Evolutionary conservation across 2,797 vertebrate species (phyloP).

Genomic region (Coendou prehensilis): DNA sequence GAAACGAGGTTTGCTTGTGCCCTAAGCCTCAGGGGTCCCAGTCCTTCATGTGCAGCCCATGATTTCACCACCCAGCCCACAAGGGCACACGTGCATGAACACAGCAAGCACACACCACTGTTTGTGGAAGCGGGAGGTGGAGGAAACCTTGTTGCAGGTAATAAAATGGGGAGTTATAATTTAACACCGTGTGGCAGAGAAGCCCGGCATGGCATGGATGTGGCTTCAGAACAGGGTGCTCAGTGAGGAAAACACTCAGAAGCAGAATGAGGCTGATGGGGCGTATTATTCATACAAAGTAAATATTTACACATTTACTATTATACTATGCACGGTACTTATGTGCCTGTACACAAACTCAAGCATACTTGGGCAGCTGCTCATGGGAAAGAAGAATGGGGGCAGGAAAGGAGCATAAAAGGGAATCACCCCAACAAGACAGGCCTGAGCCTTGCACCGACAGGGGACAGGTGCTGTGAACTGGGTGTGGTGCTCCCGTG

Average conservation of each 20-base stretch:
- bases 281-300: not conserved
- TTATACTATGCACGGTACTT: not conserved
- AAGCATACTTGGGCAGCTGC: not conserved
- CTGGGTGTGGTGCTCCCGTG: fast-evolving
- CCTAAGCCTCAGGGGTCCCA: not conserved
- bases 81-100: not conserved
- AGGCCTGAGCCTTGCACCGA: not conserved
- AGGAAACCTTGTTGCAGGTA: not conserved
- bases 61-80: not conserved
- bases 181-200: not conserved
- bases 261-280: not conserved
- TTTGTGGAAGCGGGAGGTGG: not conserved
- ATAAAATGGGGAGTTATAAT: not conserved
- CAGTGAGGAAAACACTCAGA: not conserved
- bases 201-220: fast-evolving
- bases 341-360: not conserved
- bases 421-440: not conserved
- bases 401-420: not conserved
- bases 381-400: not conserved
- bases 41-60: not conserved
- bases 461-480: not conserved
- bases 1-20: not conserved
- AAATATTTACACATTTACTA: not conserved
- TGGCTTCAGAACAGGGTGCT: not conserved
- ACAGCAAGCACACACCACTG: not conserved